Evolutionary conservation across 1,140 invertebrate species (phyloP), one percentile per base, ranked within the genome.

Genomic region (Pseudomyrmex gracilis): DNA sequence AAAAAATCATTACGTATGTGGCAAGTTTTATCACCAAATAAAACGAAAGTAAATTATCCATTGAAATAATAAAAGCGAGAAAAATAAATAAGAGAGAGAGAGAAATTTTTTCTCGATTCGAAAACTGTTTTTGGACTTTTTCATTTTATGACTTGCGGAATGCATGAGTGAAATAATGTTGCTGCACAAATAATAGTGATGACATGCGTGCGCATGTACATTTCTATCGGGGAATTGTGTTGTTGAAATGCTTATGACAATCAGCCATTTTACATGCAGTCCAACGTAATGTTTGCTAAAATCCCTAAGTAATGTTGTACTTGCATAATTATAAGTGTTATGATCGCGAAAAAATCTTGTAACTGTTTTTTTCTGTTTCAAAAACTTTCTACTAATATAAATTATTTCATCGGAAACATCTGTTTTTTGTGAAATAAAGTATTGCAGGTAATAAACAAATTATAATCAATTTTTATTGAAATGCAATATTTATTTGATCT

Each of bases 221-320:
- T 77, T 85, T 67, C 71, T 77, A 85, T 88, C 73, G 51, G 49
- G 15, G 58, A 51, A 80, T 74, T 22, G 61, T 60, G 45, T 22
- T 15, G 53, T 24, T 24, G 55, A 67, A 77, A 80, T 60, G 64
- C 67, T 45, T n/a, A 58, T 17, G 49, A 57, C 9, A 71, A 85
- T 87, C 77, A 51, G 66, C 45, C 34, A 61, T 73, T 66, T 47
- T 4, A 61, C 85, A 78, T 80, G 80, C 80, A 67, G 73, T 58
- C 53, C 8, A 7, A 34, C 5, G 34, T 9, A 53, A 22, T 47
- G 60, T 87, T 87, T 87, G 87, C 85, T 73, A 80, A 70, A 80
- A 80, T 80, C 15, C 20, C 0, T 13, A 51, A 51, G 13, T 51
- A 34, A 34, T 34, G 34, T 34, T 34, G 34, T 34, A 34, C 7